Percentiles rank a stretch among this genome's conserved stretches.
phyloP scores from a whole-genome alignment of 2,113 vertebrate species.

The Crocuta crocuta region DNA sequence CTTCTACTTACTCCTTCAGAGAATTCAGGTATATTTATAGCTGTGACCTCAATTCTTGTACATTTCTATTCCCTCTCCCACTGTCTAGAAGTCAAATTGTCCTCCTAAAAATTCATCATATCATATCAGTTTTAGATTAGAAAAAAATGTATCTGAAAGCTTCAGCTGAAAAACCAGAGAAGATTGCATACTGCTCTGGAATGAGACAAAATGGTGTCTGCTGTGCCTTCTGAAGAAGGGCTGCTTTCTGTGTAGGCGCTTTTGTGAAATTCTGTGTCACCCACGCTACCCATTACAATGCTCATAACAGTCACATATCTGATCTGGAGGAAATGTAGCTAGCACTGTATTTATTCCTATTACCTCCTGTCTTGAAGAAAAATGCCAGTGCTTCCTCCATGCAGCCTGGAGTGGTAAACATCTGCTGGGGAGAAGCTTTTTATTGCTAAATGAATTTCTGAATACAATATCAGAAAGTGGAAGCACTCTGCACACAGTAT shows the following conservation, averaged over 20 bases:
- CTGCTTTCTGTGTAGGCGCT: neutral
- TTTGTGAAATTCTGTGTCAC: slow-evolving; percentile 45
- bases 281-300: neutral
- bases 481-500: neutral
- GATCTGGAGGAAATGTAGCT: slow-evolving; percentile 75
- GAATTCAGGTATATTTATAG: neutral
- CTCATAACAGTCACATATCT: slow-evolving; percentile 63
- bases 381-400: neutral
- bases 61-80: neutral
- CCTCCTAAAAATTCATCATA: neutral
- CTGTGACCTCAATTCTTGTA: neutral
- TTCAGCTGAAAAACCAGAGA: neutral
- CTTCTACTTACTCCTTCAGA: neutral
- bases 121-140: neutral
- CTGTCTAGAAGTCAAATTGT: slow-evolving; percentile 6
- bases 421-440: slow-evolving; percentile 29
- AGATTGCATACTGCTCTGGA: slow-evolving; percentile 21
- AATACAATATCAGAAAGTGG: neutral
- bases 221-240: neutral
- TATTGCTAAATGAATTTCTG: neutral
- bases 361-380: slow-evolving; percentile 55
- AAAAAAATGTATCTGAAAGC: neutral
- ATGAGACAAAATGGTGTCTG: neutral
- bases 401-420: neutral
- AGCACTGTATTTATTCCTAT: slow-evolving; percentile 73